These are phyloP conservation scores for Perca flavescens DNA, from an alignment of 2,113 vertebrate species.

Conservation along the genomic window DNA sequence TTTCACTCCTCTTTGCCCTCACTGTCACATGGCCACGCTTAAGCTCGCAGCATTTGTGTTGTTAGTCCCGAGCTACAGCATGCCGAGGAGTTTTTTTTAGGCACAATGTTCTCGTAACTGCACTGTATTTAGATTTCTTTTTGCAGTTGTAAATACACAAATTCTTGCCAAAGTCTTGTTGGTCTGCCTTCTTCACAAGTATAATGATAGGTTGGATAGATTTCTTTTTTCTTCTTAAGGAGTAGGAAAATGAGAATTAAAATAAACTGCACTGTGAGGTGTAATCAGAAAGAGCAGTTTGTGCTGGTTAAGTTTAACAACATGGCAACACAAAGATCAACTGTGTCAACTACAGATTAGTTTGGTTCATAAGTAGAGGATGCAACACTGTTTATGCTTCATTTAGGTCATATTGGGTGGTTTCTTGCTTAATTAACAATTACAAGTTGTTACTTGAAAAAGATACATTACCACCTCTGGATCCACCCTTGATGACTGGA, in stretches of 20 bases:
- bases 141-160: conserved; percentile 67
- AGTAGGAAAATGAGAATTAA: conserved; percentile 12
- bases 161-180: conserved; percentile 55
- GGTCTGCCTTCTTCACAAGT: conserved; percentile 47
- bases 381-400: not conserved
- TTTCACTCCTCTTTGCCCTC: conserved; percentile 55
- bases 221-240: conserved; percentile 20
- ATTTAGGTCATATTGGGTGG: not conserved
- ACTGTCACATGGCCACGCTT: conserved; percentile 38
- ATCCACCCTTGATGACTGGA: not conserved
- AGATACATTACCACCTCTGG: not conserved
- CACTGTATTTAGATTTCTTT: conserved; percentile 60
- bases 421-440: not conserved
- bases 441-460: not conserved
- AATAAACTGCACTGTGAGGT: not conserved
- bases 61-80: not conserved
- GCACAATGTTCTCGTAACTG: conserved; percentile 32
- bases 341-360: not conserved
- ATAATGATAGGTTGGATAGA: conserved; percentile 51
- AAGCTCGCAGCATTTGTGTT: conserved; percentile 25
- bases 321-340: not conserved
- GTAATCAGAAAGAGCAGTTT: not conserved
- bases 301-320: conserved; percentile 16
- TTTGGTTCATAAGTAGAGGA: not conserved
- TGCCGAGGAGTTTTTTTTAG: conserved; percentile 15